Evolutionary conservation across 2,113 vertebrate genomes (phyloP), one percentile per base, ranked within the genome.

Genomic region (Trematocara marginatum): DNA sequence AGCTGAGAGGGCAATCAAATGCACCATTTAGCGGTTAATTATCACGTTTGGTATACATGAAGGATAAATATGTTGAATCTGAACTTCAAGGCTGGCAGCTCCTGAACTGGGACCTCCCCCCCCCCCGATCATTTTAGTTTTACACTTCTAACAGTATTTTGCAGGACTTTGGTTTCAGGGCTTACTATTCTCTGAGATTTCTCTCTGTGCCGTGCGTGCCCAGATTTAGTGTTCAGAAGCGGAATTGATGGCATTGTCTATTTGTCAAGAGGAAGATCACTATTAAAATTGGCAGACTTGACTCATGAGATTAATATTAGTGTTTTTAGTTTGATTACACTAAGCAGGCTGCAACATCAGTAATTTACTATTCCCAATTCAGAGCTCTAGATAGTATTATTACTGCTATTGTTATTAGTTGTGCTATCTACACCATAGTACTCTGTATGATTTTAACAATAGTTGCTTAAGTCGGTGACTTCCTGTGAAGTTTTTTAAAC

Each of bases 281-380:
- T 89, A 89, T 91, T 90, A 93, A 81, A 89, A 61, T 90, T 52
- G 80, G 42, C 80, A 86, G 51, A 81, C 79, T 84, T 61, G 20
- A 86, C 64, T 61, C 78, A 57, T 53, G n/a, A 45, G n/a, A 53
- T 80, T 56, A 76, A 2, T 81, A 66, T 76, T 10, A 83, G 38
- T 85, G 38, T 76, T 66, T 90, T 42, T 20, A 56, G 35, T 83
- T 69, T 61, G 38, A 71, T 82, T 64, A 56, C 29, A 85, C 76
- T 64, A 79, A 80, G 16, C 51, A 83, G 52, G 69, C 69, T 42
- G 47, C 49, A 53, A 84, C 80, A 86, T 90, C 82, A 85, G 78
- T 83, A 47, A 90, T 52, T 87, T 51, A 88, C 80, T 84, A 61
- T 87, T 88, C 11, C 42, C 42, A 85, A 42, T 81, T 86, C 31